Base-by-base conservation (phyloP, 2,888 invertebrate genomes). In the Caenorhabditis sp. region DNA sequence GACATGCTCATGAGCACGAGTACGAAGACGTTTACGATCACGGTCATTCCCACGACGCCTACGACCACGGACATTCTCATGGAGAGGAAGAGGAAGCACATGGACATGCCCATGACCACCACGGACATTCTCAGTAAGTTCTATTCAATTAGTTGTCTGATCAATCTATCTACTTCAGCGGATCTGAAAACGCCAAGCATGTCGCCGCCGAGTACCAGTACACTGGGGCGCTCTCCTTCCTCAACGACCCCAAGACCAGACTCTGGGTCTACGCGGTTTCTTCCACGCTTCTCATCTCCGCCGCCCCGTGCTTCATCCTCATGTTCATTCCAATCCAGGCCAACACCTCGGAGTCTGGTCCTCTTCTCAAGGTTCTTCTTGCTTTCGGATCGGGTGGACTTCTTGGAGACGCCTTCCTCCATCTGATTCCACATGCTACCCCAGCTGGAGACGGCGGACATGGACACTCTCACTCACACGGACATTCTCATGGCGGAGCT, bases 361-460 rank as follows among this genome's bases (percentile, higher is more conserved):
- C 86, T 22, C 78, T 88, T 24, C 81, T 89, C 35, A 88, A 89
- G 68, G 82, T 88, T 37, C 82, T 96, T 52, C 90, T 96, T 48
- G 95, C 95, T 15, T 96, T 96, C 90, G 96, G 96, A 0, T 95
- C 96, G 1, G 96, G 45, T 95, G 99, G 88, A 48, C 92, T 99
- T 13, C 92, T 99, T 0, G 99, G 99, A 7, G 99, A 99, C 91
- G 98, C 99, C 0, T 99, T 99, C 90, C 92, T 99, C 6, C 99
- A 99, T 91, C 91, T 99, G 79, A 99, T 99, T 89, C 99, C 99
- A 1, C 99, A 99, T 90, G 96, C 99, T 9, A 50, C 93, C 27
- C 91, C 91, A 81, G 78, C 82, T 39, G 83, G 79, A 22, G 94
- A 93, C 50, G n/a, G n/a, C n/a, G 94, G 93, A 8, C 93, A 93